phyloP scores from a whole-genome alignment of 2,888 invertebrate genomes.

The Drosophila dives region DNA sequence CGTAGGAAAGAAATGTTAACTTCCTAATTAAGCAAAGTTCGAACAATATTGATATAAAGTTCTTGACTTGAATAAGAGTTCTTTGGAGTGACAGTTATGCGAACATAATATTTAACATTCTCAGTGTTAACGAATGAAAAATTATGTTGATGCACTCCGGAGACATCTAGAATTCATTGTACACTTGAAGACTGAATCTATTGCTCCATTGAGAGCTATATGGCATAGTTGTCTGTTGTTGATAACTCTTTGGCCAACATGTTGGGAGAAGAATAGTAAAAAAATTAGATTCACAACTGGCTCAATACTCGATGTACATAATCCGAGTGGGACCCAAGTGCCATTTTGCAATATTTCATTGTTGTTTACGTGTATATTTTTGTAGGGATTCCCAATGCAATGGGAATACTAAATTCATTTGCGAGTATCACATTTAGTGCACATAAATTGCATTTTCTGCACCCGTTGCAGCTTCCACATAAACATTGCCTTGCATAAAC shows the following conservation, averaged over 20 bases:
- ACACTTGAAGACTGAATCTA: not conserved
- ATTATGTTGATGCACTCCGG: not conserved
- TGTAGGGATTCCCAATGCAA: not conserved
- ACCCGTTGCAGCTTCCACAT: slow-evolving; percentile 23
- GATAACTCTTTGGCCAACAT: not conserved
- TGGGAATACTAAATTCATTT: slow-evolving; percentile 9
- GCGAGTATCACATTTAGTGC: slow-evolving; percentile 19
- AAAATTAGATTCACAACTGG: not conserved
- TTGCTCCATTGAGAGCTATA: not conserved
- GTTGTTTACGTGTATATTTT: slow-evolving; percentile 11
- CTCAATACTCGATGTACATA: not conserved
- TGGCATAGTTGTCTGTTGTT: not conserved
- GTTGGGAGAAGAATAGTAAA: not conserved
- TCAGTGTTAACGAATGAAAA: not conserved
- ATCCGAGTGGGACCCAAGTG: slow-evolving; percentile 3
- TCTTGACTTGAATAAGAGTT: not conserved
- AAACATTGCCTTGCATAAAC: slow-evolving; percentile 23
- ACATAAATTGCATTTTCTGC: slow-evolving; percentile 31
- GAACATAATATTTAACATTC: not conserved
- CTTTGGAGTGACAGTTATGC: not conserved
- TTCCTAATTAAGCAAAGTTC: not conserved
- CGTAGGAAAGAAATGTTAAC: not conserved
- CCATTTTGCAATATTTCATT: slow-evolving; percentile 5
- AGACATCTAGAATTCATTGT: not conserved
- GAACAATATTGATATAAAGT: not conserved